Evolutionary conservation across 2,797 vertebrate species (phyloP).

Genomic region (Avahi laniger): DNA sequence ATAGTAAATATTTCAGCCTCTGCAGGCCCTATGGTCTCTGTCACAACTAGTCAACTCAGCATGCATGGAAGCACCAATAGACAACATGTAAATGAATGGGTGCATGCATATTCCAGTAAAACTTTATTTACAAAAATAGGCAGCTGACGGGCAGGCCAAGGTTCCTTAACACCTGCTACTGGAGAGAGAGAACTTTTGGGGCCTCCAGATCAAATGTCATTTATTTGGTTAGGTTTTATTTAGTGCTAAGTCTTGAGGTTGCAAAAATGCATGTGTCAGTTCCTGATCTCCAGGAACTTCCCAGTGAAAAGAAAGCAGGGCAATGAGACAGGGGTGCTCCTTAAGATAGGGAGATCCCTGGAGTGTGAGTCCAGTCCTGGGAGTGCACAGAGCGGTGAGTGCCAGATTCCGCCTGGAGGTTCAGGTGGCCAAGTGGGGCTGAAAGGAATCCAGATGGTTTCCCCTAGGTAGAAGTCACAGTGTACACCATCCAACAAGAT

Average conservation of each 20-base stretch:
- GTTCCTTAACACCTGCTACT: background rate
- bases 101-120: background rate
- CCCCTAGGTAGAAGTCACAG: background rate
- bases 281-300: background rate
- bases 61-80: background rate
- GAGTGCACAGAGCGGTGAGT: background rate
- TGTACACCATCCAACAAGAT: background rate
- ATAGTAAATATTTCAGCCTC: background rate
- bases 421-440: background rate
- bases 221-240: background rate
- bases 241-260: background rate
- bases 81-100: background rate
- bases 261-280: background rate
- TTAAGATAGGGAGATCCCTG: too few species aligned
- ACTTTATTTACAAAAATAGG: background rate
- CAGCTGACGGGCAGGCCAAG: background rate
- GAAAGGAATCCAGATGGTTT: background rate
- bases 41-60: background rate
- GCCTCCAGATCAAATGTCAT: background rate
- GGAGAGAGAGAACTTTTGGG: background rate
- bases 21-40: background rate
- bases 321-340: background rate
- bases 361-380: background rate
- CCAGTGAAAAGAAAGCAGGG: background rate
- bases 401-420: background rate